Percentiles rank a stretch among this genome's conserved stretches.
Conservation (phyloP, 2,888 invertebrate species). For the Leptopilina syphax region DNA sequence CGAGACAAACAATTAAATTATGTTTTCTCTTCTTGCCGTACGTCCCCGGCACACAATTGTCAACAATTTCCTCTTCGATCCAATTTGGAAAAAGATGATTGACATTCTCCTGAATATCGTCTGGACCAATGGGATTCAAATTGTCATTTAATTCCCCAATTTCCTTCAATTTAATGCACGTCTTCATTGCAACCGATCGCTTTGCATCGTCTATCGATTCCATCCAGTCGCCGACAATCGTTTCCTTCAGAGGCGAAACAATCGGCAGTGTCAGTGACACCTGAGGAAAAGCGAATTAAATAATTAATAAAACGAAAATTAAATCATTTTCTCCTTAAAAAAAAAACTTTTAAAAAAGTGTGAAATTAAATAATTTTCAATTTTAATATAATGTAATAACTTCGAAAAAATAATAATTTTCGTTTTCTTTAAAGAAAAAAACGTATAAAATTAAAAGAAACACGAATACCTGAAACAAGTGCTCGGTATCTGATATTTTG, state of each 20-base stretch:
- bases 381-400: no score
- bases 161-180: slow-evolving; percentile 85
- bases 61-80: slow-evolving; percentile 74
- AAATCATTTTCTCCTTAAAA: no score
- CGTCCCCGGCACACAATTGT: slow-evolving; percentile 59
- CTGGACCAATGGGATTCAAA: slow-evolving; percentile 79
- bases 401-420: no score
- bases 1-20: slow-evolving; percentile 58
- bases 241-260: slow-evolving; percentile 85
- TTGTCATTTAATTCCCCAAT: slow-evolving; percentile 85
- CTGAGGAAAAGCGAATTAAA: slow-evolving; percentile 47
- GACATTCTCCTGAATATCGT: slow-evolving; percentile 69
- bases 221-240: slow-evolving; percentile 83
- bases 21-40: slow-evolving; percentile 63
- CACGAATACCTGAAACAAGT: no score
- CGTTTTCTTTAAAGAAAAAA: no score
- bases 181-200: slow-evolving; percentile 88
- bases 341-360: no score
- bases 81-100: slow-evolving; percentile 81
- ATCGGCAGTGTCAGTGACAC: slow-evolving; percentile 86
- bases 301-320: no score
- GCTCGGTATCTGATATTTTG: no score
- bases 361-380: no score
- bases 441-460: no score
- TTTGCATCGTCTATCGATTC: slow-evolving; percentile 83